phyloP scores from a whole-genome alignment of 1,140 invertebrate species.

The Bombus impatiens region DNA sequence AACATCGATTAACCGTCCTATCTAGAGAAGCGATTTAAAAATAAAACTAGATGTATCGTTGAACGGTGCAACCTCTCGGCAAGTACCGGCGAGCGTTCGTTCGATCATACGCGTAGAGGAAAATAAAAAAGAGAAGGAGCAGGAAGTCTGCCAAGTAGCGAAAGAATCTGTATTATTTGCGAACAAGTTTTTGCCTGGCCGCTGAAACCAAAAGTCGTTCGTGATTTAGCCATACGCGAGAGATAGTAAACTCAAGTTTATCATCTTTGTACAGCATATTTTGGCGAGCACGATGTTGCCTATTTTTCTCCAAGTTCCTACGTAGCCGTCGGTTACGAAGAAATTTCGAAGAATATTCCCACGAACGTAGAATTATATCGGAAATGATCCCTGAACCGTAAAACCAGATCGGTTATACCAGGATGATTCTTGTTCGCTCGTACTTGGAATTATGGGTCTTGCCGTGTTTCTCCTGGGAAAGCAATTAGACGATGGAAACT shows the following conservation, averaged over 20 bases:
- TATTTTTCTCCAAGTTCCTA: background rate
- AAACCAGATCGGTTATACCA: constrained; percentile 48
- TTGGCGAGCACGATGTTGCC: background rate
- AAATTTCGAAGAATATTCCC: background rate
- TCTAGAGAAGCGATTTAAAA: too few relatives aligned
- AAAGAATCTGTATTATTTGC: background rate
- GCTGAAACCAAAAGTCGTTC: background rate
- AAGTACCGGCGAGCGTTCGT: too few relatives aligned
- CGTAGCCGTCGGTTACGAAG: background rate
- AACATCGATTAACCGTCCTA: too few relatives aligned
- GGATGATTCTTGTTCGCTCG: constrained; percentile 63
- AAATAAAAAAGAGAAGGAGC: background rate
- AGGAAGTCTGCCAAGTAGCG: background rate
- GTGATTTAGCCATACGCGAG: background rate
- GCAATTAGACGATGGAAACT: constrained; percentile 22
- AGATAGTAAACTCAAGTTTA: background rate
- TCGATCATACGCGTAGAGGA: background rate
- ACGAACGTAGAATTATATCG: background rate
- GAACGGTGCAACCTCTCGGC: too few relatives aligned
- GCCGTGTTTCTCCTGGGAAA: constrained; percentile 49
- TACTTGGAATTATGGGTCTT: constrained; percentile 46
- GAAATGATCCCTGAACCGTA: background rate
- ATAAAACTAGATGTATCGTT: too few relatives aligned
- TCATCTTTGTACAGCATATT: background rate
- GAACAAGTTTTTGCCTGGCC: background rate